Conservation (phyloP, 1,140 invertebrate genomes). For the Hyles euphorbiae region DNA sequence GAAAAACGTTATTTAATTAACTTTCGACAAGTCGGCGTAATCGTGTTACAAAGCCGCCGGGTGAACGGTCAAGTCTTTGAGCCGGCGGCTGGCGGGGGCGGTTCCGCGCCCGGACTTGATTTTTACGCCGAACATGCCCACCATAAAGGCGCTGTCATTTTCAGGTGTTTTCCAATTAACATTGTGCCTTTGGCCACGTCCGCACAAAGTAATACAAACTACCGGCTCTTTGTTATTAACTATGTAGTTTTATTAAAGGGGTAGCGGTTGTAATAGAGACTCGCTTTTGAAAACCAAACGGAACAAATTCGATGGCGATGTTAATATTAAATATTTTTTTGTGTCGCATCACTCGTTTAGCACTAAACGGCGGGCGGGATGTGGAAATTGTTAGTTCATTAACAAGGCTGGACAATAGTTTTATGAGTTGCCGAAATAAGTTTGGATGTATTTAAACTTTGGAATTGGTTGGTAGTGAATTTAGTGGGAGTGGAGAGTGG, state of each 20-base stretch:
- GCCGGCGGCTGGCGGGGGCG: slow-evolving; percentile 25
- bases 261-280: slow-evolving; percentile 41
- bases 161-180: slow-evolving; percentile 72
- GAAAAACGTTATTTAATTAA: slow-evolving; percentile 75
- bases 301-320: slow-evolving; percentile 2
- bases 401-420: slow-evolving; percentile 52
- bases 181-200: slow-evolving; percentile 62
- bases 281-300: slow-evolving; percentile 15
- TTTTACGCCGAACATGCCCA: slow-evolving; percentile 60
- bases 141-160: slow-evolving; percentile 68
- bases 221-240: slow-evolving; percentile 52
- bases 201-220: slow-evolving; percentile 47
- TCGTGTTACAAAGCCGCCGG: slow-evolving; percentile 69
- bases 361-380: not conserved
- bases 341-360: too few species aligned
- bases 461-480: slow-evolving; percentile 62
- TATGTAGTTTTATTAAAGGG: slow-evolving; percentile 50
- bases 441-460: slow-evolving; percentile 64
- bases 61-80: slow-evolving; percentile 66
- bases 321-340: too few species aligned
- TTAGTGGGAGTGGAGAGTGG: slow-evolving; percentile 38
- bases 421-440: slow-evolving; percentile 69
- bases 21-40: slow-evolving; percentile 72
- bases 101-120: slow-evolving; percentile 46
- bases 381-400: slow-evolving; percentile 29